These are phyloP conservation scores for Polymixis lichenea DNA, from an alignment of 2,888 invertebrate genomes.

Conservation along the genomic window DNA sequence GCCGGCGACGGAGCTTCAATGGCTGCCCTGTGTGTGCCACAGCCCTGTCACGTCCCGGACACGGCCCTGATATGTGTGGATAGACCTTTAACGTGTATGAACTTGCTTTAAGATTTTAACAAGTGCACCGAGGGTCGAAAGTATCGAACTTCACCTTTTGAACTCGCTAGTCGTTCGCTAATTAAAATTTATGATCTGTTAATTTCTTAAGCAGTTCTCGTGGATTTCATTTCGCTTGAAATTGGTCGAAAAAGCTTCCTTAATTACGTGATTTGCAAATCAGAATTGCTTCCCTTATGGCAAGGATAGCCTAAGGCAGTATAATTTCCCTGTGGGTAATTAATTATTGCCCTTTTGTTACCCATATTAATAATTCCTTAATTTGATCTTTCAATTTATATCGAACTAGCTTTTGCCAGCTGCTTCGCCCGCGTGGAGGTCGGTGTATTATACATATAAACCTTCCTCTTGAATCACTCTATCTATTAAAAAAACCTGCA, in stretches of 20 bases:
- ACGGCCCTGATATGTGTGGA: not conserved
- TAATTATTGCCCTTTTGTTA: not conserved
- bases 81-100: constrained; percentile 5
- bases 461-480: no score
- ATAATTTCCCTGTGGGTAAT: not conserved
- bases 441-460: no score
- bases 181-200: constrained; percentile 53
- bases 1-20: no score
- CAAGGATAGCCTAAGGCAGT: not conserved
- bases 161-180: constrained; percentile 41
- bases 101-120: constrained; percentile 23
- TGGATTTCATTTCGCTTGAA: constrained; percentile 15
- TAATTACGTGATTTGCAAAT: constrained; percentile 23
- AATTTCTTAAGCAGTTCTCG: constrained; percentile 20
- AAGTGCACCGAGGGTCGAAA: constrained; percentile 35
- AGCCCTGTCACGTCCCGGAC: not conserved
- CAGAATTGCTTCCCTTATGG: constrained; percentile 8
- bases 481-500: no score
- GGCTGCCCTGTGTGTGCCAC: no score
- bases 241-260: constrained; percentile 16
- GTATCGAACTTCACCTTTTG: constrained; percentile 64
- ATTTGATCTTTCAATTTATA: not conserved
- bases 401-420: no score
- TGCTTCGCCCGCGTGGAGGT: no score
- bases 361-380: not conserved